These are phyloP conservation scores for Unio delphinus DNA, from an alignment of 2,888 invertebrate species.

Conservation along the genomic window DNA sequence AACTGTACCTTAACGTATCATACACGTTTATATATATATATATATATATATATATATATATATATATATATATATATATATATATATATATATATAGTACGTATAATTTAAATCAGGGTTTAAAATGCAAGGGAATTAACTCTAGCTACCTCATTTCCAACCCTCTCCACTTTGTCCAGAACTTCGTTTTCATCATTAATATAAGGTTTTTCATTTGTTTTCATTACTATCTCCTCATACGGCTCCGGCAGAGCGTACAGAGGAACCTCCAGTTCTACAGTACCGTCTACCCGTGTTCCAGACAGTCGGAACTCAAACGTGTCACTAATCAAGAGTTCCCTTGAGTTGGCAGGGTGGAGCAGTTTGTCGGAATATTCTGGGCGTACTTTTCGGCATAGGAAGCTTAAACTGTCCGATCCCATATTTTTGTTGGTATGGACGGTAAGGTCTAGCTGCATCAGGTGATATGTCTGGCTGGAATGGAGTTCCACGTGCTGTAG, in stretches of 20 bases:
- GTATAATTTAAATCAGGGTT: too few species aligned
- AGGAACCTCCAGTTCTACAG: constrained; percentile 28
- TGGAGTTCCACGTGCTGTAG: constrained; percentile 27
- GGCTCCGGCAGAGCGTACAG: constrained; percentile 30
- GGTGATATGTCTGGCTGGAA: constrained; percentile 14
- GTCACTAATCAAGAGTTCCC: constrained; percentile 36
- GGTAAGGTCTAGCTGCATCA: constrained; percentile 21
- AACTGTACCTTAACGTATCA: too few species aligned
- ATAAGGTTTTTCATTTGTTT: constrained; percentile 20
- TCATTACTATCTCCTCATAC: constrained; percentile 36
- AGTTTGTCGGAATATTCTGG: constrained; percentile 30
- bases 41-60: too few species aligned
- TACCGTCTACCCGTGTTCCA: constrained; percentile 23
- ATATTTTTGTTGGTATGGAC: constrained; percentile 25
- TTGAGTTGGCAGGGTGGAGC: constrained; percentile 9
- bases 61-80: too few species aligned
- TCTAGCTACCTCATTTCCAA: constrained; percentile 12
- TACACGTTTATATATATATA: too few species aligned
- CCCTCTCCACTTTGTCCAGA: not conserved
- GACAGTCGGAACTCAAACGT: constrained; percentile 37
- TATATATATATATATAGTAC: too few species aligned
- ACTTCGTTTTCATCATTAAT: constrained; percentile 1
- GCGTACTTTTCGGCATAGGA: constrained; percentile 34
- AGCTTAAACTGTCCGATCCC: constrained; percentile 22
- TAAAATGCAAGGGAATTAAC: not conserved